Evolutionary conservation across 2,888 invertebrate species (phyloP).

Genomic region (Drosophila longiperda): DNA sequence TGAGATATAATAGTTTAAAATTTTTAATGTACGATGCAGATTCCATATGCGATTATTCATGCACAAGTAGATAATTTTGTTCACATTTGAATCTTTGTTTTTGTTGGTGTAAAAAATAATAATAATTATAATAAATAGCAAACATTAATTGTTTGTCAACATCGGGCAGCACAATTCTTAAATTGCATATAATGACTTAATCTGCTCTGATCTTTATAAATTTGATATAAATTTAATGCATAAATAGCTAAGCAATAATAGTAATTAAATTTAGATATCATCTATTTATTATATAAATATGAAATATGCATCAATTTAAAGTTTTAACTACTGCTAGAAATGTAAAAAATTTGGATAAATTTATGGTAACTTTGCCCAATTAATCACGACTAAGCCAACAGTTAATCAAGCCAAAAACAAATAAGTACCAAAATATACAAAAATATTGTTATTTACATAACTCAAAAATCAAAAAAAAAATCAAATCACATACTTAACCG

Average conservation of each 20-base stretch:
- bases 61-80: neutral
- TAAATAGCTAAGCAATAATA: neutral
- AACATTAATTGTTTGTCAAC: neutral
- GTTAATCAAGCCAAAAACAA: neutral
- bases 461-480: neutral
- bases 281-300: neutral
- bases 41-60: neutral
- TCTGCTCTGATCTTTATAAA: neutral
- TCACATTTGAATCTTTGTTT: neutral
- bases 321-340: neutral
- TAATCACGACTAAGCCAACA: neutral
- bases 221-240: neutral
- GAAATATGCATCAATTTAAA: neutral
- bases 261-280: neutral
- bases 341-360: neutral
- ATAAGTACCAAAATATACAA: neutral
- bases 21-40: neutral
- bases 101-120: neutral
- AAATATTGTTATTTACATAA: neutral
- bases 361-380: neutral
- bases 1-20: neutral
- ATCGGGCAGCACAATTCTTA: neutral
- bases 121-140: neutral
- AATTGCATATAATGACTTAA: neutral
- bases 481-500: neutral